Evolutionary conservation across 92 coral and sea anemone species (phyloP), one percentile per base, ranked within the genome.

Genomic region (Metridium senile): DNA sequence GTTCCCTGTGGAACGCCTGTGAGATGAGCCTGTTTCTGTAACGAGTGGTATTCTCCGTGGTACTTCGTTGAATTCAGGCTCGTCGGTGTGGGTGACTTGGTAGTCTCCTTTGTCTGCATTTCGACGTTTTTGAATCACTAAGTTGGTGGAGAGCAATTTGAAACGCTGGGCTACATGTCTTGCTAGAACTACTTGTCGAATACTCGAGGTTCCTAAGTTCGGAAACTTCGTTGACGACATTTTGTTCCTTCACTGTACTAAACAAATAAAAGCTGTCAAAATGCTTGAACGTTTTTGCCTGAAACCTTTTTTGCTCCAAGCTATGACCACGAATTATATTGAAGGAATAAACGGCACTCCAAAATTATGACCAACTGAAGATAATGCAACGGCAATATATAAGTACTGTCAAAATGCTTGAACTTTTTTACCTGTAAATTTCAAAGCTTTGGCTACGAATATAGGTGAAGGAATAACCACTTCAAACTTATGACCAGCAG

Each of bases 31-130:
- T 1, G 56, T 56, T 33, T 58, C 86, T 45, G 68, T 32, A 29
- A 3, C 16, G 1, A 51, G 22, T 30, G 58, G 51, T 0, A 33
- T 72, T 56, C 68, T 35, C 7, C 47, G 65, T 11, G 10, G 33
- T 0, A 26, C 31, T 52, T 78, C 85, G 28, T 73, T 52, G 20
- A 39, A n/a, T 30, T 58, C 68, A 52, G 93, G 97, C 25, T 91
- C 92, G 53, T 88, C 91, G 9, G 67, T 63, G 73, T 80, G 80
- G 0, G 97, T 91, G 19, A 91, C 74, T 45, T 82, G 85, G 72
- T 82, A 91, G 33, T 68, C 76, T 19, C 93, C 97, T 64, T 80
- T 62, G 72, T 91, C 93, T 7, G 78, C 82, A 53, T 77, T 82
- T 35, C 77, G 77, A 22, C 82, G 79, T 47, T 73, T 79, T 33